A percentile compares a stretch with the other conserved stretches of the same genome.
Conservation (phyloP, 64 coral and sea anemone species). For the Montipora capricornis region DNA sequence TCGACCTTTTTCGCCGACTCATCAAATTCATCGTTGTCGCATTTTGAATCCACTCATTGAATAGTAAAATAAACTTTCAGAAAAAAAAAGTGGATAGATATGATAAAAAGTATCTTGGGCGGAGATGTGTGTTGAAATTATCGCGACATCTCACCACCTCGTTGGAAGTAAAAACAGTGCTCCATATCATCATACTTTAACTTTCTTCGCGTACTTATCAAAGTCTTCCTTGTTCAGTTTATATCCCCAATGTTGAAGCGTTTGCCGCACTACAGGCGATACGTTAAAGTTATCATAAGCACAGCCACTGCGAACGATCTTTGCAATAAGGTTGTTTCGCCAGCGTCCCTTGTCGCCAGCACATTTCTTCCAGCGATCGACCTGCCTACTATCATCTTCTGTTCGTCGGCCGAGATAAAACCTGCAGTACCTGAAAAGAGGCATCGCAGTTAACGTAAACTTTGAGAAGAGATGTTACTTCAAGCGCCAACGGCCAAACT, state of each 20-base stretch:
- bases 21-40: no score
- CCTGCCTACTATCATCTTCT: constrained; percentile 83
- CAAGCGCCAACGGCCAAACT: no score
- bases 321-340: constrained; percentile 90
- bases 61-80: no score
- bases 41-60: no score
- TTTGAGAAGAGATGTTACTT: no score
- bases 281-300: constrained; percentile 72
- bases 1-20: no score
- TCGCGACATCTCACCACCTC: no score
- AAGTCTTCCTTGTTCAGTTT: constrained; percentile 82
- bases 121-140: no score
- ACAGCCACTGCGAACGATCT: constrained; percentile 83
- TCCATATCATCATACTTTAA: constrained; percentile 18
- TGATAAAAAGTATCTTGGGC: no score
- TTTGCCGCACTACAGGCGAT: constrained; percentile 90
- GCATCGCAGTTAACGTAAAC: no score
- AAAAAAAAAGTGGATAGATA: no score
- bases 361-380: constrained; percentile 86
- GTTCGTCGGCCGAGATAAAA: constrained; percentile 83
- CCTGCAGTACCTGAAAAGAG: constrained; percentile 75
- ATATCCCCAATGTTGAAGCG: constrained; percentile 90
- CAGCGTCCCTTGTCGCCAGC: constrained; percentile 88
- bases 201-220: constrained; percentile 82
- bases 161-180: not conserved